A percentile compares a stretch with the other conserved stretches of the same genome.
Evolutionary conservation across 2,888 invertebrate species (phyloP).

Genomic region (Steromphala cineraria): DNA sequence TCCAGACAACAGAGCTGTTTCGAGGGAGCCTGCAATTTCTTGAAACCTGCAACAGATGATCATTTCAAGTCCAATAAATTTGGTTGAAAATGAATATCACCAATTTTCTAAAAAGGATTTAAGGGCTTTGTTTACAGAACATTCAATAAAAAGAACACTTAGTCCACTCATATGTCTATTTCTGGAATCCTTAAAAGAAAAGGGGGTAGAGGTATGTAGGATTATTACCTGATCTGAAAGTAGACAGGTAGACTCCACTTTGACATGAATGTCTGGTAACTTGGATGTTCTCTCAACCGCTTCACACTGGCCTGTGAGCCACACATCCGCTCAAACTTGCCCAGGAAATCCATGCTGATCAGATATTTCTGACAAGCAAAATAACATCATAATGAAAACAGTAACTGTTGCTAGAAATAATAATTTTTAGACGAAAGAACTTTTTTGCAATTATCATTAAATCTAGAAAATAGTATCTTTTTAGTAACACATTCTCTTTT

Average conservation of each 20-base stretch:
- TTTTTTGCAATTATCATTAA: no score
- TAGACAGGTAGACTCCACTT: slow-evolving; percentile 97
- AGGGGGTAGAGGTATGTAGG: not conserved
- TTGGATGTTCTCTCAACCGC: slow-evolving; percentile 81
- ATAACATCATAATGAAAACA: slow-evolving; percentile 1
- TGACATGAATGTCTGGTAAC: slow-evolving; percentile 86
- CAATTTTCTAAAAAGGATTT: not conserved
- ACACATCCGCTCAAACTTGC: slow-evolving; percentile 83
- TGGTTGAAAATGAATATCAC: not conserved
- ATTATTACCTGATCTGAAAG: slow-evolving; percentile 85
- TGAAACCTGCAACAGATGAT: slow-evolving; percentile 82
- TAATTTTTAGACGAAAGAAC: no score
- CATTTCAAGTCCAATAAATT: not conserved
- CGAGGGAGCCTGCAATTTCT: slow-evolving; percentile 87
- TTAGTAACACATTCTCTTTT: not conserved
- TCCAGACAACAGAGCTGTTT: slow-evolving; percentile 76
- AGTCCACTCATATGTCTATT: not conserved
- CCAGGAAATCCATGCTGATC: slow-evolving; percentile 86
- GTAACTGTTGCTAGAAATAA: no score
- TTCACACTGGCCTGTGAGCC: slow-evolving; percentile 79
- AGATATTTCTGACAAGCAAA: slow-evolving; percentile 80
- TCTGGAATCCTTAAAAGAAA: not conserved
- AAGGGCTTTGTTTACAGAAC: not conserved
- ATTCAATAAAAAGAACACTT: not conserved
- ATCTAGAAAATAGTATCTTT: no score